These are phyloP conservation scores for Ameiurus melas DNA, from an alignment of 2,113 vertebrate genomes.

Conservation along the genomic window DNA sequence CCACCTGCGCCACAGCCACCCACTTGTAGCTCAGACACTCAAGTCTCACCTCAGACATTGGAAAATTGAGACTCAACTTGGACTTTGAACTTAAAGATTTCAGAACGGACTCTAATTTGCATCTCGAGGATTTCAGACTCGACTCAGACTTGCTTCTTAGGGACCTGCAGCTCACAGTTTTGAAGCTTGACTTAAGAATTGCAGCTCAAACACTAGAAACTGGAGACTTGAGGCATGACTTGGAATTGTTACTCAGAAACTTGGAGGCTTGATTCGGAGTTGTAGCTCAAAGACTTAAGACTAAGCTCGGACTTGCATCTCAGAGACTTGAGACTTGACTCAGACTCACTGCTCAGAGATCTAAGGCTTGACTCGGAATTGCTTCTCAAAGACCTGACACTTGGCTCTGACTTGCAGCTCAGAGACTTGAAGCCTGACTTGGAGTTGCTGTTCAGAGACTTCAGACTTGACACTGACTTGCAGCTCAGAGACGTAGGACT, in stretches of 20 bases:
- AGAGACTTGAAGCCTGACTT: background rate
- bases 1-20: too few relatives aligned
- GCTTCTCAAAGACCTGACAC: background rate
- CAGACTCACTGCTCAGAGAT: background rate
- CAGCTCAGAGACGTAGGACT: background rate
- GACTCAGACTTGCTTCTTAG: background rate
- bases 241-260: background rate
- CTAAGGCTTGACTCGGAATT: background rate
- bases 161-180: background rate
- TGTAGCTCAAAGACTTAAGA: background rate
- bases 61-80: background rate
- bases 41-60: background rate
- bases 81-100: background rate
- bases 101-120: background rate
- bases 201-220: background rate
- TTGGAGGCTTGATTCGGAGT: background rate
- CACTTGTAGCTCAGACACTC: too few relatives aligned
- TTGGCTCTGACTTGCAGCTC: background rate
- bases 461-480: background rate
- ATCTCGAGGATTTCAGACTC: background rate
- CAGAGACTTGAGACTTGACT: background rate
- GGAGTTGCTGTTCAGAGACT: background rate
- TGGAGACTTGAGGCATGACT: background rate
- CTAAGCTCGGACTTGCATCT: background rate
- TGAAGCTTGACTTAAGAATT: background rate